Evolutionary conservation across 1,140 invertebrate genomes (phyloP), one percentile per base, ranked within the genome.

Genomic region (Drosophila persimilis): DNA sequence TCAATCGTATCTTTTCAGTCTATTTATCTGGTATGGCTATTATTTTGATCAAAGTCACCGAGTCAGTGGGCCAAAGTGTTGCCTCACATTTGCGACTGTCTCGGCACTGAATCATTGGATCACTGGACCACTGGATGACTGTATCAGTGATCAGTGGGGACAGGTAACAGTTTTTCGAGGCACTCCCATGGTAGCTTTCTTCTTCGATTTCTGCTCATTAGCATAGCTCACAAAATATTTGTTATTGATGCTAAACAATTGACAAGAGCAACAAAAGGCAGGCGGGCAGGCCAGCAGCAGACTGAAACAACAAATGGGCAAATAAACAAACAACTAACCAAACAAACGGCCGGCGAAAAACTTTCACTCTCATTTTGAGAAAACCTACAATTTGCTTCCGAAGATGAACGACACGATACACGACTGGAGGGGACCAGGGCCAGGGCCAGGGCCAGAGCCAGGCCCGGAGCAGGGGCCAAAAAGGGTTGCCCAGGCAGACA

Each of bases 221-320:
- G 79, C 79, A 81, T 81, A 70, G 66, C 45, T 65, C 24, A 75
- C 79, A 83, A 83, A 39, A 83, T 83, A 83, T 83, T 83, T 73
- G 78, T 77, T 81, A 81, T 81, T 81, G 78, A 80, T 83, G 79
- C 73, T 74, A 78, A 81, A 74, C 77, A 80, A 80, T 80, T 81
- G 78, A 81, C 73, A 63, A 75, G 54, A 76, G 55, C 60, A 70
- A 29, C 45, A 56, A 29, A 15, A 63, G 45, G 22, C 45, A 73
- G 69, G 47, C 54, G 24, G 46, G 31, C 53, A 11, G 41, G 24
- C 13, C 64, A 29, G 11, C 29, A 54, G 3, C 20, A 44, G n/a
- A 56, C 46, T 15, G 24, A 39, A 22, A 48, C 44, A 54, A 69
- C 26, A 44, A 52, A 58, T 31, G 43, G 45, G 43, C 46, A 70